phyloP scores from a whole-genome alignment of 1,140 invertebrate species.

The Apis cerana region DNA sequence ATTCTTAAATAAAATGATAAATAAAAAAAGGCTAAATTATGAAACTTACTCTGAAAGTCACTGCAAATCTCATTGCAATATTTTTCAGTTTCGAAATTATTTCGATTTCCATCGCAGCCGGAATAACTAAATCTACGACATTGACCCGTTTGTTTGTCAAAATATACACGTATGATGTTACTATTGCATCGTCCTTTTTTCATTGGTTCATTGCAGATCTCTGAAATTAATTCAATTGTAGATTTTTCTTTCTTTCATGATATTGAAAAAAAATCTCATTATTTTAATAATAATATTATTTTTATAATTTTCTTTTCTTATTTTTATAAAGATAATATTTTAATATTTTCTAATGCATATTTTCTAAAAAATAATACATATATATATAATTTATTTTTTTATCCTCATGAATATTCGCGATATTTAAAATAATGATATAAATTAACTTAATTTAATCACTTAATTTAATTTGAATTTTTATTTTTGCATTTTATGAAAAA shows the following conservation, averaged over 20 bases:
- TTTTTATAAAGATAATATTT: no score
- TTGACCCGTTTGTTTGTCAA: constrained; percentile 83
- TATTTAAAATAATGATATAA: neutral
- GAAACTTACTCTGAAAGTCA: constrained; percentile 73
- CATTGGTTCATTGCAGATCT: constrained; percentile 83
- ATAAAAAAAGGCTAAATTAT: neutral
- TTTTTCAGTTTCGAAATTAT: constrained; percentile 85
- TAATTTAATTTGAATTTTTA: no score
- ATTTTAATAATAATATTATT: neutral
- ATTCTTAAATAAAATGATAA: neutral
- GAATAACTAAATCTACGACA: constrained; percentile 89
- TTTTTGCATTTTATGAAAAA: neutral
- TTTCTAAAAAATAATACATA: no score
- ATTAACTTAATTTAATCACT: no score
- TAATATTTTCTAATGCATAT: no score
- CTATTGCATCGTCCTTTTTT: constrained; percentile 85
- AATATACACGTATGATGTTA: constrained; percentile 87
- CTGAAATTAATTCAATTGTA: constrained; percentile 66
- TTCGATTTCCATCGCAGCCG: constrained; percentile 89
- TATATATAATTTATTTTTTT: neutral
- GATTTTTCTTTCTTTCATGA: neutral
- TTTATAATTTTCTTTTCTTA: no score
- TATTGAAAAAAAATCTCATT: neutral
- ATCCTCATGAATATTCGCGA: neutral
- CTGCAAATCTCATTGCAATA: constrained; percentile 83